phyloP scores from a whole-genome alignment of 2,888 invertebrate species.

The Eristalinus aeneus region DNA sequence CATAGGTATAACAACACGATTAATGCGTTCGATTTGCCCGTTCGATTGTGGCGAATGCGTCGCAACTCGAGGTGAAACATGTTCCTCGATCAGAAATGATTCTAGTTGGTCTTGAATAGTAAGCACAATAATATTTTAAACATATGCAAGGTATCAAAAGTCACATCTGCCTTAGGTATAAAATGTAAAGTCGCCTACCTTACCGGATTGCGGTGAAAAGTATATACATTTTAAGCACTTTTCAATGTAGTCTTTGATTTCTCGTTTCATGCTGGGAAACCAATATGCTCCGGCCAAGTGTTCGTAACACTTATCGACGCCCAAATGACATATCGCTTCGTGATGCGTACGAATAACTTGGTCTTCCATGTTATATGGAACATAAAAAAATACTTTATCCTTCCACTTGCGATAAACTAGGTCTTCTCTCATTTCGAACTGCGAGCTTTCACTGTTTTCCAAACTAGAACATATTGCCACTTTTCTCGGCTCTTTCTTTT shows the following conservation, averaged over 20 bases:
- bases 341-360: no score
- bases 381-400: no score
- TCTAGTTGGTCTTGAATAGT: conserved; percentile 15
- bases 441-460: neutral
- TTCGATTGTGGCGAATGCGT: no score
- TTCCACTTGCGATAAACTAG: conserved; percentile 1
- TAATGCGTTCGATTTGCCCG: no score
- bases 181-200: neutral
- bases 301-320: no score
- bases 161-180: no score
- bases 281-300: neutral
- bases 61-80: no score
- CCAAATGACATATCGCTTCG: no score
- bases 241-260: no score
- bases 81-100: conserved; percentile 36
- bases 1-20: no score
- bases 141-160: conserved; percentile 10
- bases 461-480: conserved; percentile 46
- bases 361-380: no score
- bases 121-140: conserved; percentile 17
- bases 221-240: conserved; percentile 28
- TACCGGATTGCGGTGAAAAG: neutral
- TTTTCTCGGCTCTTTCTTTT: conserved; percentile 65
- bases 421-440: conserved; percentile 2
- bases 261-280: conserved; percentile 20